phyloP scores from a whole-genome alignment of 2,113 vertebrate species.

The Leuciscus idus region DNA sequence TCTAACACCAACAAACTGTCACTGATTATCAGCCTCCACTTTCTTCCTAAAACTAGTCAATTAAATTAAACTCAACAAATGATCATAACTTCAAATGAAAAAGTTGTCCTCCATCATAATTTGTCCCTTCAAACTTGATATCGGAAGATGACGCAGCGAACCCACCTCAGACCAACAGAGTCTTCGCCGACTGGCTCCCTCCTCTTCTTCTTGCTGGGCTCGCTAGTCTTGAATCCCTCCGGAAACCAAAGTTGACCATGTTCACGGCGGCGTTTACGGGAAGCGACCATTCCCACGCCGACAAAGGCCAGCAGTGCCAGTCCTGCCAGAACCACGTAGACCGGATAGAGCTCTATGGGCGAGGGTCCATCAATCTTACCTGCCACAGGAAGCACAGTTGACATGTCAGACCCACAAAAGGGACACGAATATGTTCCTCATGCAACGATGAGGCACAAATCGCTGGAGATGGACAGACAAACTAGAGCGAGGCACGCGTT shows the following conservation, averaged over 20 bases:
- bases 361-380: slow-evolving; percentile 76
- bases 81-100: not conserved
- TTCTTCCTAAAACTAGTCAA: not conserved
- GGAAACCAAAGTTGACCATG: slow-evolving; percentile 99
- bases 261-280: slow-evolving; percentile 91
- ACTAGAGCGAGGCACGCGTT: slow-evolving; percentile 29
- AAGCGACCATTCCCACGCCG: slow-evolving; percentile 87
- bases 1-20: not conserved
- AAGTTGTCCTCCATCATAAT: not conserved
- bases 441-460: not conserved
- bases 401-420: slow-evolving; percentile 61
- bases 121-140: slow-evolving; percentile 30
- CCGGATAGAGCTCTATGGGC: slow-evolving; percentile 76
- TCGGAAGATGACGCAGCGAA: slow-evolving; percentile 52
- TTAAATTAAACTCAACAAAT: slow-evolving; percentile 45
- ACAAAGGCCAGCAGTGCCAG: slow-evolving; percentile 81
- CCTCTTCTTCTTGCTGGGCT: slow-evolving; percentile 96
- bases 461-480: slow-evolving; percentile 60
- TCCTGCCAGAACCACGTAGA: slow-evolving; percentile 82
- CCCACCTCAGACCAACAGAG: slow-evolving; percentile 96
- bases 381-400: slow-evolving; percentile 69
- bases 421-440: slow-evolving; percentile 9
- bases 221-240: slow-evolving; percentile 94
- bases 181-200: slow-evolving; percentile 95
- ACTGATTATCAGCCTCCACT: not conserved